Percentiles rank a stretch among this genome's conserved stretches.
phyloP scores from a whole-genome alignment of 2,888 invertebrate species.

The Himalopsyche tibetana region DNA sequence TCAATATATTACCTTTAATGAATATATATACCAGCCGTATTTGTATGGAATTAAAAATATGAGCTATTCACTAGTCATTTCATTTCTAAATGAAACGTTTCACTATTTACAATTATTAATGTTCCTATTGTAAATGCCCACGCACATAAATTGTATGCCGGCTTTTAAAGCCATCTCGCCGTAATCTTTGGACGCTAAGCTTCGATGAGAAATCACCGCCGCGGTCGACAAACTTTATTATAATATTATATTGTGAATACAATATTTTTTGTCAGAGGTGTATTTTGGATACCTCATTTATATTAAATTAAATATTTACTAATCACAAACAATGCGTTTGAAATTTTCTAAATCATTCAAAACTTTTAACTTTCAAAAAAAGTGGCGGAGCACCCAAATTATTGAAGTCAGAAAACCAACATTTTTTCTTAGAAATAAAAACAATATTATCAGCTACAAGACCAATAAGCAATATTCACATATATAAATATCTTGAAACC shows the following conservation, averaged over 20 bases:
- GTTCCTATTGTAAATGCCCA: constrained; percentile 56
- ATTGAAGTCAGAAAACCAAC: too few relatives aligned
- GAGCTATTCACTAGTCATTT: constrained; percentile 53
- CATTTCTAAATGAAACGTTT: constrained; percentile 47
- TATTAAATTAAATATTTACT: too few relatives aligned
- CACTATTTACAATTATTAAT: constrained; percentile 59
- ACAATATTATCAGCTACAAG: too few relatives aligned
- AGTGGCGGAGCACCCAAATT: too few relatives aligned
- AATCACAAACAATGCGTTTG: too few relatives aligned
- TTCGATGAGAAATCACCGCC: constrained; percentile 56
- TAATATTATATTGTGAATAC: constrained; percentile 5
- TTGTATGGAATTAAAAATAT: constrained; percentile 18
- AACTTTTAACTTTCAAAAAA: too few relatives aligned
- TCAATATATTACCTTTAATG: constrained; percentile 10
- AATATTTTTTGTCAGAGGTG: constrained; percentile 4
- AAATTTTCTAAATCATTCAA: too few relatives aligned
- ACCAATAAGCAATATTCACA: too few relatives aligned
- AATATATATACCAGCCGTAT: not conserved
- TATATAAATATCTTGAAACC: too few relatives aligned
- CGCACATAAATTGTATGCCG: constrained; percentile 55
- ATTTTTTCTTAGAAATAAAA: too few relatives aligned
- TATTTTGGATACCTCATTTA: not conserved
- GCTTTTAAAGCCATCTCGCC: constrained; percentile 46
- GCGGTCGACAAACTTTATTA: constrained; percentile 43
- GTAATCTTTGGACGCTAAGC: constrained; percentile 58